phyloP scores from a whole-genome alignment of 2,888 invertebrate species.

The Hemithea aestivaria region DNA sequence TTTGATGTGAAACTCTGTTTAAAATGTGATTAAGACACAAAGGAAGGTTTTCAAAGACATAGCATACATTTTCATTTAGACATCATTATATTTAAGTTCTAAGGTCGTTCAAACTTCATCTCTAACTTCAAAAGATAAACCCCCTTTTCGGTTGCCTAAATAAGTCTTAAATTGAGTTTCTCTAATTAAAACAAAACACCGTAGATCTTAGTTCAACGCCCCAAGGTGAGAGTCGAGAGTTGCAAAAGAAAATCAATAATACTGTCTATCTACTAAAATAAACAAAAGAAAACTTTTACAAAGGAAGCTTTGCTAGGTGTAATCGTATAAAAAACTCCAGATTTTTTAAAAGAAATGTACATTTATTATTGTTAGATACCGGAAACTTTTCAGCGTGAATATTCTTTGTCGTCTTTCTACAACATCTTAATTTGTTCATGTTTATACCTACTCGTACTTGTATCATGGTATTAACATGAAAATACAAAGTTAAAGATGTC shows the following conservation, averaged over 20 bases:
- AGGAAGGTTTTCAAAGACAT: no score
- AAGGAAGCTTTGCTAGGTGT: constrained; percentile 30
- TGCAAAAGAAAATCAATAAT: constrained; percentile 30
- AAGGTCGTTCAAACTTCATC: no score
- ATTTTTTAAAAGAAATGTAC: constrained; percentile 42
- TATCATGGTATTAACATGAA: no score
- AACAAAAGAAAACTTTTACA: constrained; percentile 31
- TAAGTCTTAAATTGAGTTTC: constrained; percentile 16
- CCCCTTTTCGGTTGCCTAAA: neutral
- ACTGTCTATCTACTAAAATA: constrained; percentile 25
- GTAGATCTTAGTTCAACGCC: constrained; percentile 27
- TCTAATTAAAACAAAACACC: constrained; percentile 13
- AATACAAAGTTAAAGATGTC: no score
- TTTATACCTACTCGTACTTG: no score
- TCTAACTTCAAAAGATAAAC: no score
- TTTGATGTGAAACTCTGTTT: no score
- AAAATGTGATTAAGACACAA: no score
- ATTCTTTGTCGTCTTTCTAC: constrained; percentile 18
- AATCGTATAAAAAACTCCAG: constrained; percentile 38
- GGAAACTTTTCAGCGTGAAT: constrained; percentile 24
- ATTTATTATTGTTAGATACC: constrained; percentile 31
- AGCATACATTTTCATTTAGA: no score
- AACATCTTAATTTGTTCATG: no score
- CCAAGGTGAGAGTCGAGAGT: constrained; percentile 17
- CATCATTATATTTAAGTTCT: no score